phyloP scores from a whole-genome alignment of 2,888 invertebrate species.

The Polymixis lichenea region DNA sequence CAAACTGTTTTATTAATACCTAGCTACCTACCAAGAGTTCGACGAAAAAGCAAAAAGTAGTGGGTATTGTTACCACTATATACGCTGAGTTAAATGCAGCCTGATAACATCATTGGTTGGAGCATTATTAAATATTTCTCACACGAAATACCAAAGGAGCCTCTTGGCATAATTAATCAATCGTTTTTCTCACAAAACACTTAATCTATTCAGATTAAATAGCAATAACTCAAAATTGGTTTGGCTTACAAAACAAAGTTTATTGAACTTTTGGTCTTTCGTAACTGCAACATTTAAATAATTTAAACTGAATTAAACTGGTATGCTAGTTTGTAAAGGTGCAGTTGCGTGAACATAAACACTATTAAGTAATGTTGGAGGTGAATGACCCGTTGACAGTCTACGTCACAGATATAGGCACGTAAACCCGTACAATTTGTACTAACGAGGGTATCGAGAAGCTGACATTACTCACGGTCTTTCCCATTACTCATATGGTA shows the following conservation, averaged over 20 bases:
- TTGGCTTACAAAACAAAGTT: constrained; percentile 63
- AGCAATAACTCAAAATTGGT: constrained; percentile 46
- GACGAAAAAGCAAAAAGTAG: not conserved
- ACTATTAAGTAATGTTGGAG: constrained; percentile 67
- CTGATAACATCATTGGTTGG: not conserved
- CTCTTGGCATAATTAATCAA: constrained; percentile 18
- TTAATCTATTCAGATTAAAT: constrained; percentile 51
- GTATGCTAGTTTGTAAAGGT: constrained; percentile 65
- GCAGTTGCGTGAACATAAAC: constrained; percentile 68
- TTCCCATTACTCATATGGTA: constrained; percentile 63
- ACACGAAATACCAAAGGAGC: constrained; percentile 13
- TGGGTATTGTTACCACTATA: not conserved
- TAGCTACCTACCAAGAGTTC: not conserved
- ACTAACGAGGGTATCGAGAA: constrained; percentile 50
- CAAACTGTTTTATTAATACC: constrained; percentile 56
- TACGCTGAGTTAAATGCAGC: not conserved
- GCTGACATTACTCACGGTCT: constrained; percentile 64
- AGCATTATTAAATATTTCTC: constrained; percentile 5
- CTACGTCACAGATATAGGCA: constrained; percentile 60
- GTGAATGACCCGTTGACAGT: constrained; percentile 68
- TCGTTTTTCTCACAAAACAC: constrained; percentile 35
- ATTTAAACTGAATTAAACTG: constrained; percentile 66
- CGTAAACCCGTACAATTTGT: constrained; percentile 43
- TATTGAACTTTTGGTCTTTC: constrained; percentile 66
- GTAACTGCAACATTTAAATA: constrained; percentile 65